Percentiles rank a stretch among this genome's conserved stretches.
These are phyloP conservation scores for Chironomus riparius DNA, from an alignment of 2,888 invertebrate species.

Conservation along the genomic window DNA sequence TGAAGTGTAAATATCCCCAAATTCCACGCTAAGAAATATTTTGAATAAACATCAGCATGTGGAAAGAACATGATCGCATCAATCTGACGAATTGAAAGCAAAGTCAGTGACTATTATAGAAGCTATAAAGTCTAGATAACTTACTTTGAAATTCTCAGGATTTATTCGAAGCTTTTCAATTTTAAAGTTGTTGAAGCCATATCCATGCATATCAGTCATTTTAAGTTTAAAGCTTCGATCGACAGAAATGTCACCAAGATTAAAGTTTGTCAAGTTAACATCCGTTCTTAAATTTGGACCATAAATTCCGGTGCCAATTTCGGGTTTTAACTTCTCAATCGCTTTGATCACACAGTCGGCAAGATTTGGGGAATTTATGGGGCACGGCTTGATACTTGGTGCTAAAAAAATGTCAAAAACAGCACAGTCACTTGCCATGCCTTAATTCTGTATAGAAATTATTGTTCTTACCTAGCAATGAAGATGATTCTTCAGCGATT, in stretches of 20 bases:
- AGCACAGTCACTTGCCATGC: too few species aligned
- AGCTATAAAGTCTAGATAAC: too few species aligned
- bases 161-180: slow-evolving; percentile 14
- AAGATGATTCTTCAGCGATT: too few species aligned
- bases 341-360: background rate
- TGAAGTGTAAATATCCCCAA: background rate
- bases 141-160: background rate
- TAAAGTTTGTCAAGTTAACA: background rate
- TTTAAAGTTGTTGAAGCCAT: background rate
- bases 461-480: too few species aligned
- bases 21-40: background rate
- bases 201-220: background rate
- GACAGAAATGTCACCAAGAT: background rate
- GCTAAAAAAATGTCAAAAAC: background rate
- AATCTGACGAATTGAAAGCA: background rate
- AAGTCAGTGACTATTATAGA: too few species aligned
- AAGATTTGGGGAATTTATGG: background rate
- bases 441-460: too few species aligned
- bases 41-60: background rate
- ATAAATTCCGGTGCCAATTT: background rate
- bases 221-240: background rate
- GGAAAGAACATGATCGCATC: background rate
- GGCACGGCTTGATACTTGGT: background rate
- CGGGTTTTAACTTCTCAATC: background rate
- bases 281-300: background rate